Evolutionary conservation across 2,797 vertebrate genomes (phyloP), one percentile per base, ranked within the genome.

Genomic region (Gallirallus australis): DNA sequence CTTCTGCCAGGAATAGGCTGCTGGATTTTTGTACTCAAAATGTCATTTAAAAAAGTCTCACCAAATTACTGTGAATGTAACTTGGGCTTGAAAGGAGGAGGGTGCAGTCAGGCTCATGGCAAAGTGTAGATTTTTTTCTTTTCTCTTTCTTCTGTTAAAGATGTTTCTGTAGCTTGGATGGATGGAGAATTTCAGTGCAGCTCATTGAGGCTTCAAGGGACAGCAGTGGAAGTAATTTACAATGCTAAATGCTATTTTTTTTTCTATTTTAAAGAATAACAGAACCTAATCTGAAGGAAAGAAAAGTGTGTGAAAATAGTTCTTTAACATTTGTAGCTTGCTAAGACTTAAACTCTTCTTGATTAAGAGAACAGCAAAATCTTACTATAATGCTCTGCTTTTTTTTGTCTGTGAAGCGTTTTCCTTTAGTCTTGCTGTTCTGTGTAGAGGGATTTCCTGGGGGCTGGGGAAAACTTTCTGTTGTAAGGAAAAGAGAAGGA

Each of bases 341-440:
- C 65, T 82, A 90, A 77, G 90, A 60, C 86, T 77, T 72, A 87
- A 66, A 86, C 72, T 70, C 45, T 60, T 89, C 35, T 73, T 90
- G 79, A 93, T 84, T 54, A 86, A 84, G 63, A 66, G 48, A 83
- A 66, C 80, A 48, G 48, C 45, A 90, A 86, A 95, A 73, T n/a
- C 20, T 50, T 93, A 86, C 73, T 79, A 11, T 82, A 56, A 59
- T 37, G 28, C 30, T 94, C 52, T 72, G 52, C 12, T 56, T 60
- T 89, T 91, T 91, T 94, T 75, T 75, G 90, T 53, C 16, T 21
- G 52, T 28, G 59, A 89, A 94, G 70, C 80, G 15, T 88, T 96
- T 96, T 91, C 65, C 71, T 94, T 91, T 94, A 37, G 94, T 84
- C 82, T 70, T 82, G 20, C 40, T 19, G 7, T 47, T 90, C 83